A percentile compares a stretch with the other conserved stretches of the same genome.
phyloP scores from a whole-genome alignment of 1,140 invertebrate species.

The Ceratina australensis region DNA sequence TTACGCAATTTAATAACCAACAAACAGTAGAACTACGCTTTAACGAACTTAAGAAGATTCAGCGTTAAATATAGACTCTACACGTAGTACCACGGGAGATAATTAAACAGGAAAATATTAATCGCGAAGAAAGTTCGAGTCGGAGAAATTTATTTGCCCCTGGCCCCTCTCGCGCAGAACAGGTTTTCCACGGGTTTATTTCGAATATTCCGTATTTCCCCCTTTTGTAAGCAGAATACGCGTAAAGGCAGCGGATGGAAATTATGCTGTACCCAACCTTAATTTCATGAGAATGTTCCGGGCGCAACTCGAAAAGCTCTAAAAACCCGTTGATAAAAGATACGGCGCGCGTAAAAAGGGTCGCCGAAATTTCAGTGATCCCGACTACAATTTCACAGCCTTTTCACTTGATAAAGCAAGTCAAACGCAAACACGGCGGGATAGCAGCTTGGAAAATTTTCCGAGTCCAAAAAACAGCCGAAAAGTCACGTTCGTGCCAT shows the following conservation, averaged over 20 bases:
- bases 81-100: not conserved
- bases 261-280: too few species aligned
- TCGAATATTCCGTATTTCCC: too few species aligned
- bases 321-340: not conserved
- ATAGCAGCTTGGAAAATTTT: not conserved
- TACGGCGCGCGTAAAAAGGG: not conserved
- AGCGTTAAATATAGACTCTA: not conserved
- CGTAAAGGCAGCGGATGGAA: too few species aligned
- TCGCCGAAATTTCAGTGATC: not conserved
- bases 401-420: not conserved
- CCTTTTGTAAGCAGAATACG: too few species aligned
- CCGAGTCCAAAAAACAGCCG: not conserved
- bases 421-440: not conserved
- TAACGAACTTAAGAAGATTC: not conserved
- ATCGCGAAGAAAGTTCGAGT: too few species aligned
- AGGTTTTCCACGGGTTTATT: too few species aligned
- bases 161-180: too few species aligned
- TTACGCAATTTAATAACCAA: too few species aligned
- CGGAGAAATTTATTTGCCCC: too few species aligned
- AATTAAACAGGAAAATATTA: not conserved
- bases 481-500: not conserved
- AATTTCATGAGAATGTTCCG: too few species aligned
- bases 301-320: too few species aligned
- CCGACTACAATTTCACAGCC: not conserved
- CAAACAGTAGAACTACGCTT: not conserved